Conservation (phyloP, 2,888 invertebrate genomes). For the Heterodera filipjevi region DNA sequence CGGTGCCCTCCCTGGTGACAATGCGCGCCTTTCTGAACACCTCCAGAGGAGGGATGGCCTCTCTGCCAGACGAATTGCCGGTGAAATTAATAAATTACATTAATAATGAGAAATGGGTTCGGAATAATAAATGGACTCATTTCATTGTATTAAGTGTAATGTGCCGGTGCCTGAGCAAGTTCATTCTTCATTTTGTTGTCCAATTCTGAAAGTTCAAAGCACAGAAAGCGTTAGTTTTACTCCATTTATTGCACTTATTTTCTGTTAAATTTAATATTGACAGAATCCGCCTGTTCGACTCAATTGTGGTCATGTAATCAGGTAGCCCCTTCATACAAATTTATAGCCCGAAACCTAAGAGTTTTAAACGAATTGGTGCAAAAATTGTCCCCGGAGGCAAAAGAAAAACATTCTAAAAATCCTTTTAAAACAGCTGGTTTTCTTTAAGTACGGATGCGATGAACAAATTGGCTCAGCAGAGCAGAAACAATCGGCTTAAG, state of each 20-base stretch:
- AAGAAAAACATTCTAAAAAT: no score
- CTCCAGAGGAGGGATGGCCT: neutral
- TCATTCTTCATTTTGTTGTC: conserved; percentile 98
- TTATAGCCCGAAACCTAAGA: neutral
- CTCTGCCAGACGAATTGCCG: conserved; percentile 88
- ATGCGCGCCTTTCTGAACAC: conserved; percentile 28
- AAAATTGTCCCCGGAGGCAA: no score
- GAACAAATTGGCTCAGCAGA: conserved; percentile 75
- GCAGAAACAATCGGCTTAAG: conserved; percentile 70
- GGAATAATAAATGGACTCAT: neutral
- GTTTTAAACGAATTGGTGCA: no score
- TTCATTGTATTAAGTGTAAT: neutral
- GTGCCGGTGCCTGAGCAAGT: conserved; percentile 71
- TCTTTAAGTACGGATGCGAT: conserved; percentile 82
- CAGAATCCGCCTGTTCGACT: conserved; percentile 93
- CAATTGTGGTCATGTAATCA: conserved; percentile 96
- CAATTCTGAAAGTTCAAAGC: conserved; percentile 93
- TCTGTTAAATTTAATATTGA: conserved; percentile 1
- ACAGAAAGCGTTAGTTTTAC: conserved; percentile 74
- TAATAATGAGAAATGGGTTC: no score
- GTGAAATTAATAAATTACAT: neutral
- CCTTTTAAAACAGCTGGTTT: no score
- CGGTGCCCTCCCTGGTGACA: conserved; percentile 88
- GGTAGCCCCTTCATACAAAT: neutral
- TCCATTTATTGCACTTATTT: neutral